Base-by-base conservation (phyloP, 1,140 invertebrate species). In the Hyles vespertilio region DNA sequence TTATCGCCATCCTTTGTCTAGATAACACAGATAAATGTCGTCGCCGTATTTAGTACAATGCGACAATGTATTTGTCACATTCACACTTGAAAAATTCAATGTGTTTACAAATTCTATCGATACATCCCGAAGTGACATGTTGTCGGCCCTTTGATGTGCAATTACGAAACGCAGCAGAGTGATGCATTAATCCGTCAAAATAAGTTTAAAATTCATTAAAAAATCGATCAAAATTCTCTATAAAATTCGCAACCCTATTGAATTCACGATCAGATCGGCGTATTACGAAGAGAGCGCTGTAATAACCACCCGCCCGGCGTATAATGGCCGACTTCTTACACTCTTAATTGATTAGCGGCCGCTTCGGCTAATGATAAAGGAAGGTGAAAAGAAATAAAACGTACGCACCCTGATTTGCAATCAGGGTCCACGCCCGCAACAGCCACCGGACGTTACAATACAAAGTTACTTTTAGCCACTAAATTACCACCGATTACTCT, bases 341-440 rank as follows among this genome's bases (percentile, higher is more conserved):
- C 82, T 87, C 84, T 89, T 89, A 89, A 89, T 89, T 89, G 86
- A 89, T 89, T 89, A 84, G 86, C 84, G 85, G 86, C 78, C 81
- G 84, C 82, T 79, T 74, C 70, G 80, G 67, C 78, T 89, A 87
- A 89, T 89, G 84, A 89, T 86, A 89, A 87, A 84, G 84, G 77
- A 80, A 84, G 80, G 81, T 81, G 77, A 85, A 87, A 85, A 83
- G 78, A 85, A 86, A 86, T 80, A 87, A 84, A 84, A 84, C 70
- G 77, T 77, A 75, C 69, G 68, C 69, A 67, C 72, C 70, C 71
- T 74, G 77, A 84, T 87, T 83, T 79, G 77, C 77, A 68, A 82
- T 78, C 75, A 74, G 62, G 63, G 36, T 67, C 72, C 51, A 58
- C 63, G 65, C 64, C 66, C 60, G 56, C 55, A 61, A 69, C 66